Base-by-base conservation (phyloP, 2,888 invertebrate species). In the Eurois occulta region DNA sequence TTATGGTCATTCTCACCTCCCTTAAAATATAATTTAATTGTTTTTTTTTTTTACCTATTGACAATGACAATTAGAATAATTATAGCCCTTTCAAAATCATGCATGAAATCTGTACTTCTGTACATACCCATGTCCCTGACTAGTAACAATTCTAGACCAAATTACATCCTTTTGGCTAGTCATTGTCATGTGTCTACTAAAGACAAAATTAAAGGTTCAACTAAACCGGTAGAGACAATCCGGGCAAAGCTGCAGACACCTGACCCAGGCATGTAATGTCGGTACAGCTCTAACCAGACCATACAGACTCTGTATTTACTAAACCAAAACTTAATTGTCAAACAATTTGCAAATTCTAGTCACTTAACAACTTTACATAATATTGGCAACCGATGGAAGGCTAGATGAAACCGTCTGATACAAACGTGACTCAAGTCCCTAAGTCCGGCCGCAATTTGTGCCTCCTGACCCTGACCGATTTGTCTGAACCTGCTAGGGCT, bases 391-490 rank as follows among this genome's bases (percentile, higher is more conserved):
- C 55, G 7, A 65, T 43, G 16, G 35, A 64, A 66, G 76, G 62
- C 55, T 70, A 75, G 80, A 84, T 80, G 62, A 35, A 46, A 58
- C 18, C 24, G 18, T 46, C 52, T 68, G 84, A 84, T 75, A 64
- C 72, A 72, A 52, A 80, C 77, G 75, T 77, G 75, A 66, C 41
- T 41, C 2, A 69, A 58, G 69, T 66, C 55, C 62, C 21, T 72
- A 65, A 75, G 8, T 52, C 35, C 16, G 69, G 3, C 60, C 35
- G 68, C 67, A 48, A 66, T 62, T 75, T 77, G 41, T 41, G 41
- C 75, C 58, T 28, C 28, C 28, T 77, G 78, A 78, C 85, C 84
- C 75, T 84, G 84, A 85, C 85, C 81, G 73, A 65, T 68, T 78
- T 84, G 64, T 38, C 58, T 38, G 69, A 66, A 75, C 81, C 72